Conservation (phyloP, 2,888 invertebrate species). For the Thysanoteuthis rhombus region DNA sequence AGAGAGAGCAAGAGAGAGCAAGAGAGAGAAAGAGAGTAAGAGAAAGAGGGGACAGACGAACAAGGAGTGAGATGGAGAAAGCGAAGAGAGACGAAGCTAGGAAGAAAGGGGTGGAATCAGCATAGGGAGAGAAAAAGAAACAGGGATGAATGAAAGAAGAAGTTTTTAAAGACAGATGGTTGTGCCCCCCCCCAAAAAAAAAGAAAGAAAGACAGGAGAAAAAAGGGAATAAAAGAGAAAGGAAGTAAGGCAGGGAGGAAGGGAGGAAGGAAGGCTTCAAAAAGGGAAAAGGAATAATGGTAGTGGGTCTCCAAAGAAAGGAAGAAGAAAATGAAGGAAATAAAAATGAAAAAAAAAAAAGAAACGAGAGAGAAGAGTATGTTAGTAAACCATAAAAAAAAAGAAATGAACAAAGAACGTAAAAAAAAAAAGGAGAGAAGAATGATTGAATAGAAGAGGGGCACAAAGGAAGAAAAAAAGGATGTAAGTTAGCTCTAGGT, state of each 20-base stretch:
- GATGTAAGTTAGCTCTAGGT: no score
- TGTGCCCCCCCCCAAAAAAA: no score
- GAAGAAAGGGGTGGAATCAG: no score
- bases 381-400: background rate
- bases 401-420: background rate
- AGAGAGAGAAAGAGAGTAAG: background rate
- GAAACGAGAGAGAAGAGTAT: background rate
- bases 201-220: background rate
- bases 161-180: no score
- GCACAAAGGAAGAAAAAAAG: background rate
- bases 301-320: no score
- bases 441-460: background rate
- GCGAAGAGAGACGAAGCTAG: background rate
- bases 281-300: no score
- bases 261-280: no score
- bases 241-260: background rate
- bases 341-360: no score
- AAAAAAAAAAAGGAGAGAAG: background rate
- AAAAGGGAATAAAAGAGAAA: background rate
- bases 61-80: background rate
- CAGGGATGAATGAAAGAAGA: background rate
- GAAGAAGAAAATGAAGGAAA: no score
- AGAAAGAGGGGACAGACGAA: background rate
- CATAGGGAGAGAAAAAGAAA: background rate
- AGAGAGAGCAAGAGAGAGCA: accelerated